phyloP scores from a whole-genome alignment of 2,888 invertebrate genomes.

The Apamea monoglypha region DNA sequence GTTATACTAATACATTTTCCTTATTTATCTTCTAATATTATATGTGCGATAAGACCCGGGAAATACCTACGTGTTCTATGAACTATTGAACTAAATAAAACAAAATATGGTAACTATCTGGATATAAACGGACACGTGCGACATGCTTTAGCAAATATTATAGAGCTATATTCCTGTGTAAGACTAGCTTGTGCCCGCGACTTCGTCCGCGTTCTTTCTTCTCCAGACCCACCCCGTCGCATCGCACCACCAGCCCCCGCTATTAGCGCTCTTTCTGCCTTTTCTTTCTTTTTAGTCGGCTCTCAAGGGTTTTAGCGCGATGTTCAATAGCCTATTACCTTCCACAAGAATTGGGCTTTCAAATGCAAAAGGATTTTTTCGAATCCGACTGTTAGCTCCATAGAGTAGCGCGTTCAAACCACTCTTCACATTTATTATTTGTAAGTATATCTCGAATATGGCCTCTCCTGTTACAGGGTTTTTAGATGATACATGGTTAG shows the following conservation, averaged over 20 bases:
- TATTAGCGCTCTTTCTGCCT: background rate
- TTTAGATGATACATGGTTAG: too few species aligned
- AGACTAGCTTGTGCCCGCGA: too few species aligned
- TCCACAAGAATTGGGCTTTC: too few species aligned
- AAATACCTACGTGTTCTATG: conserved; percentile 9
- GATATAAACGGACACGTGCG: background rate
- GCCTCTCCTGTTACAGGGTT: too few species aligned
- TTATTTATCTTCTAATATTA: conserved; percentile 16
- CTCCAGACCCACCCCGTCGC: background rate
- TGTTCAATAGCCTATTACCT: too few species aligned
- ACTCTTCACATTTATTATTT: too few species aligned
- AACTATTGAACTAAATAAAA: conserved; percentile 12
- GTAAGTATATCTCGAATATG: too few species aligned
- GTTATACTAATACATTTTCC: conserved; percentile 31
- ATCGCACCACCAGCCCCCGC: background rate
- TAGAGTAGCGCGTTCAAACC: too few species aligned
- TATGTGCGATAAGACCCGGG: conserved; percentile 10
- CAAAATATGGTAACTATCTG: background rate
- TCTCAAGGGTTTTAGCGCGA: too few species aligned
- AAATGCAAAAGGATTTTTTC: too few species aligned
- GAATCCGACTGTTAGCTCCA: too few species aligned
- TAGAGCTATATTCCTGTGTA: too few species aligned
- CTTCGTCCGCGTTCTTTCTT: background rate
- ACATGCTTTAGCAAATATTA: background rate
- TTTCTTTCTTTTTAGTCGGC: background rate